Evolutionary conservation across 2,797 vertebrate species (phyloP).

Genomic region (Rallus crepitans): DNA sequence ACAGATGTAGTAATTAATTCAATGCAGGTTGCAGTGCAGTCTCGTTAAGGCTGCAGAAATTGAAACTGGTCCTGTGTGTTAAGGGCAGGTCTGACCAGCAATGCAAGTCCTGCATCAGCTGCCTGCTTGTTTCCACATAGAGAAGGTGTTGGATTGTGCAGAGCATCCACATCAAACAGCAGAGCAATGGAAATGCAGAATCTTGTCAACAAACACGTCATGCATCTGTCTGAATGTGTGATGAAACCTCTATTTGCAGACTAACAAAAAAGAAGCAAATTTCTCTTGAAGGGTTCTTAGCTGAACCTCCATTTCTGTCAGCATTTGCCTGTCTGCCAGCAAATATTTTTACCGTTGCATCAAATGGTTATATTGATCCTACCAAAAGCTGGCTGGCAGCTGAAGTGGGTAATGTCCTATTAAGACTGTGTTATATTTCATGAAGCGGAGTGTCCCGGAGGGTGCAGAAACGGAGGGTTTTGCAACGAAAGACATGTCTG

Average conservation of each 20-base stretch:
- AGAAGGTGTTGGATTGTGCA: not conserved
- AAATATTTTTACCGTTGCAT: not conserved
- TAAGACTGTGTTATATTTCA: constrained; percentile 55
- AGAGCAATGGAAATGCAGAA: not conserved
- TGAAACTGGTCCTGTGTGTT: not conserved
- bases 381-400: not conserved
- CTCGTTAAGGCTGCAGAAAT: not conserved
- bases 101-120: not conserved
- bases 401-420: not conserved
- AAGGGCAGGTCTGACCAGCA: not conserved
- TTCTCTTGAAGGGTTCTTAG: not conserved
- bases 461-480: constrained; percentile 88
- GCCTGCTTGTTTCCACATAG: not conserved
- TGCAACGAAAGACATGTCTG: constrained; percentile 89
- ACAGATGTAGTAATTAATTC: not conserved
- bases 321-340: not conserved
- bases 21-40: not conserved
- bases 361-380: not conserved
- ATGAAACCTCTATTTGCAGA: not conserved
- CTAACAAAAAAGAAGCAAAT: not conserved
- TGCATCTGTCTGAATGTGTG: fast-evolving
- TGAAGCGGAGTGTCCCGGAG: constrained; percentile 90
- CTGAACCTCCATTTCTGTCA: not conserved
- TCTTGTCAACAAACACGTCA: fast-evolving
- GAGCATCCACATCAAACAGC: not conserved